Conservation (phyloP, 2,797 vertebrate species). For the Molossus alvarezi region DNA sequence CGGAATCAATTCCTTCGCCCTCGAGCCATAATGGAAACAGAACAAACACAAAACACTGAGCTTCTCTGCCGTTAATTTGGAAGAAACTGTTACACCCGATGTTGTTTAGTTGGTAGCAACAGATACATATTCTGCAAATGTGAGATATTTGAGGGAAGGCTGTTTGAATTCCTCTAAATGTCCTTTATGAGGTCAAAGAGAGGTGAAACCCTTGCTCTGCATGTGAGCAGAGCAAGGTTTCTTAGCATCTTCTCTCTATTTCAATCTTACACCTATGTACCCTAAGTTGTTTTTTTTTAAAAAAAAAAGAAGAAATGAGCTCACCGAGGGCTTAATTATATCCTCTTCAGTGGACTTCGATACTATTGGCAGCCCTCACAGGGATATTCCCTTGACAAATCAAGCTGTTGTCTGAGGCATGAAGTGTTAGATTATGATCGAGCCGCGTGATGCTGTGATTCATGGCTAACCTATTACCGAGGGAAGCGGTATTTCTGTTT, state of each 20-base stretch:
- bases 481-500: slow-evolving; percentile 90
- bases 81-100: slow-evolving; percentile 69
- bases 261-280: slow-evolving; percentile 80
- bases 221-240: slow-evolving; percentile 63
- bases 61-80: slow-evolving; percentile 77
- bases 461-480: slow-evolving; percentile 88
- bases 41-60: slow-evolving; percentile 47
- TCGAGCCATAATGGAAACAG: slow-evolving; percentile 74
- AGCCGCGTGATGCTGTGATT: slow-evolving; percentile 91
- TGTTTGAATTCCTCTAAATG: slow-evolving; percentile 68
- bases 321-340: slow-evolving; percentile 89
- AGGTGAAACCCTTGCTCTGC: slow-evolving; percentile 36
- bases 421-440: slow-evolving; percentile 92
- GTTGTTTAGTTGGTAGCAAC: slow-evolving; percentile 43
- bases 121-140: background rate
- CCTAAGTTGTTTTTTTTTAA: slow-evolving; percentile 69
- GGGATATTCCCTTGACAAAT: slow-evolving; percentile 91
- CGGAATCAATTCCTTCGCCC: slow-evolving; percentile 82
- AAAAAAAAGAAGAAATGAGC: slow-evolving; percentile 88
- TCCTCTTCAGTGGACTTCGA: slow-evolving; percentile 88
- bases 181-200: slow-evolving; percentile 69
- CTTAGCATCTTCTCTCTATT: slow-evolving; percentile 39
- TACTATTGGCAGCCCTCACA: slow-evolving; percentile 88
- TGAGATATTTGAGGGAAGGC: background rate
- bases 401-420: slow-evolving; percentile 92